phyloP scores from a whole-genome alignment of 2,888 invertebrate genomes.

The Drosophila paranaensis region DNA sequence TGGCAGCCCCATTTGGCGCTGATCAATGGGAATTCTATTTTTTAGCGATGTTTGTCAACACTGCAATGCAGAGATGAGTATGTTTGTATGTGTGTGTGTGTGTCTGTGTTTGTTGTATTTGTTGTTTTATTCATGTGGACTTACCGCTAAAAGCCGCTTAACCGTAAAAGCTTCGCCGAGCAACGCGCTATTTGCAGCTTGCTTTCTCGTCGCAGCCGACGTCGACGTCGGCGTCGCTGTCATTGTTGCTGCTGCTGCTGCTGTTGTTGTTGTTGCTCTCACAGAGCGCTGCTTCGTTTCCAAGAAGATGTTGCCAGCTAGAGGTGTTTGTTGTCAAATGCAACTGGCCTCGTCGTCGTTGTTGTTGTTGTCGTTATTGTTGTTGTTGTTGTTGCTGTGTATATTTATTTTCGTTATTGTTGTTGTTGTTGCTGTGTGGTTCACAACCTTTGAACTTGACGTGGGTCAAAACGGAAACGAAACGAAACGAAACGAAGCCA shows the following conservation, averaged over 20 bases:
- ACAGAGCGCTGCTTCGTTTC: conserved; percentile 39
- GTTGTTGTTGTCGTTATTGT: conserved; percentile 17
- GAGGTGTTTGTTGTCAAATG: conserved; percentile 42
- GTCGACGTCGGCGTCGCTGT: conserved; percentile 55
- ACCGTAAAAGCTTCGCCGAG: conserved; percentile 76
- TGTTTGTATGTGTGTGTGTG: background rate
- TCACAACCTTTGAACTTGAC: conserved; percentile 73
- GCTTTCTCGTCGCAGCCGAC: conserved; percentile 73
- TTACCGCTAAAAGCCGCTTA: conserved; percentile 81
- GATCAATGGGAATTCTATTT: conserved; percentile 42
- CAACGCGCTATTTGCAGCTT: conserved; percentile 72
- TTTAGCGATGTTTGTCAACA: conserved; percentile 28
- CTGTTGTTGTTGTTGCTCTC: conserved; percentile 40
- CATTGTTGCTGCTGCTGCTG: conserved; percentile 22
- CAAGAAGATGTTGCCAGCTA: conserved; percentile 45
- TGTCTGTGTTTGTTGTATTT: conserved; percentile 24
- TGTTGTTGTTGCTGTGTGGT: conserved; percentile 16
- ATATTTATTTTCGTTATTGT: conserved; percentile 21
- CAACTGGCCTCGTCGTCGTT: conserved; percentile 19
- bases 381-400: conserved; percentile 15
- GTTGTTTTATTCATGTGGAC: conserved; percentile 52
- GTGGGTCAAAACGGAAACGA: conserved; percentile 68
- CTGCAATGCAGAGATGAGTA: conserved; percentile 1
- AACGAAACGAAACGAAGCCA: conserved; percentile 56
- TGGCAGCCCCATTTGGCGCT: conserved; percentile 20